A percentile compares a stretch with the other conserved stretches of the same genome.
These are phyloP conservation scores for Maniola jurtina DNA, from an alignment of 1,140 invertebrate species.

Conservation along the genomic window DNA sequence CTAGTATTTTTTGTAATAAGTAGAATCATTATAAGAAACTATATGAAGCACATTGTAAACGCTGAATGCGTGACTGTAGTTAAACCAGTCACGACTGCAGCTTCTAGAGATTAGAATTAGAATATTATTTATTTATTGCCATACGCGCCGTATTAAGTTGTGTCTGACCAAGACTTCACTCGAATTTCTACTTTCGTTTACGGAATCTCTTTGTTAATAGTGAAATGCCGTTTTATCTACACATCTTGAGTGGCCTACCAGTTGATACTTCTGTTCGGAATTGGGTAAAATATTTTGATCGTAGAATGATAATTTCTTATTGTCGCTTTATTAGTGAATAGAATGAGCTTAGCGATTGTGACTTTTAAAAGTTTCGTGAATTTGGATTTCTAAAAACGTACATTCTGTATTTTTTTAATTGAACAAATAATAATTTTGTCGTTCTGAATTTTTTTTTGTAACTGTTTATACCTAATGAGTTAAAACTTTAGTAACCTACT, in stretches of 20 bases:
- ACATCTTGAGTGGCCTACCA: constrained; percentile 21
- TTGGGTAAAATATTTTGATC: constrained; percentile 30
- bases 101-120: no score
- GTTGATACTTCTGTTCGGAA: constrained; percentile 22
- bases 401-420: not conserved
- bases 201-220: constrained; percentile 41
- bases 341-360: not conserved
- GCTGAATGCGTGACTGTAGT: no score
- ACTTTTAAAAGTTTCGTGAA: not conserved
- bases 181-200: constrained; percentile 42
- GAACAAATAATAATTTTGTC: no score
- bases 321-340: constrained; percentile 14
- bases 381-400: not conserved
- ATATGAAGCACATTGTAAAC: no score
- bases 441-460: not conserved
- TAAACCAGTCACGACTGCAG: no score
- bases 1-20: no score
- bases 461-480: not conserved
- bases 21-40: no score
- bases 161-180: constrained; percentile 1
- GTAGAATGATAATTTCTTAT: constrained; percentile 9
- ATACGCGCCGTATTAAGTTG: no score
- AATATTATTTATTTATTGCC: no score
- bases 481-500: no score
- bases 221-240: constrained; percentile 20